Base-by-base conservation (phyloP, 2,113 vertebrate genomes). In the Cynocephalus volans region DNA sequence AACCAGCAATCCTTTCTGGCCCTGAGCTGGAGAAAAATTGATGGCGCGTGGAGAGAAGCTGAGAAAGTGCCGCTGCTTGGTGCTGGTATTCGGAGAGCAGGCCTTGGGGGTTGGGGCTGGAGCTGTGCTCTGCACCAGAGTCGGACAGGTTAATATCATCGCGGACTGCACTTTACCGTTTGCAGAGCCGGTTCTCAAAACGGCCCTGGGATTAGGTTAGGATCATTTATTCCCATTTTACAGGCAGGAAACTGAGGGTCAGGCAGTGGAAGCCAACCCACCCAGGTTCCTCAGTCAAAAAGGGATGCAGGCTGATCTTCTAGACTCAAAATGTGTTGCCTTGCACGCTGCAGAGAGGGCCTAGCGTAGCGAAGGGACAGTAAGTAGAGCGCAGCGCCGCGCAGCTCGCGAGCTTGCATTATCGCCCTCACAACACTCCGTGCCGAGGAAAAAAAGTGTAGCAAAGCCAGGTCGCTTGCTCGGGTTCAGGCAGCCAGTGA, bases 211-310 rank as follows among this genome's bases (percentile, higher is more conserved):
- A 69, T 15, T 41, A n/a, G 64, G 31, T 24, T 67, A 58, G 11
- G 52, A 19, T 18, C 5, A 73, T 52, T 82, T 79, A 91, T 82
- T 76, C 92, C 97, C 97, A 96, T 94, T 97, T 91, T 76, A 94
- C 90, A 96, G 95, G 52, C 19, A 62, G 85, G 79, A 96, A 91
- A 93, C 72, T 64, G 70, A 83, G 86, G 76, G 72, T 19, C 62
- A 8, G 76, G 82, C 50, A 17, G 23, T 48, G 67, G 70, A 64
- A 94, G 82, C 54, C 92, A 75, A 31, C 54, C 41, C 62, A 41
- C 50, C 3, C 8, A 45, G n/a, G 72, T 6, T n/a, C 77, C 33
- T 84, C 31, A 17, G 54, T 48, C 85, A 26, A 3, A 72, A 24
- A 64, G 15, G 50, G 13, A 17, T 3, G 3, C 50, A 23, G 50